phyloP scores from a whole-genome alignment of 2,797 vertebrate species.

The Rachycentron canadum region DNA sequence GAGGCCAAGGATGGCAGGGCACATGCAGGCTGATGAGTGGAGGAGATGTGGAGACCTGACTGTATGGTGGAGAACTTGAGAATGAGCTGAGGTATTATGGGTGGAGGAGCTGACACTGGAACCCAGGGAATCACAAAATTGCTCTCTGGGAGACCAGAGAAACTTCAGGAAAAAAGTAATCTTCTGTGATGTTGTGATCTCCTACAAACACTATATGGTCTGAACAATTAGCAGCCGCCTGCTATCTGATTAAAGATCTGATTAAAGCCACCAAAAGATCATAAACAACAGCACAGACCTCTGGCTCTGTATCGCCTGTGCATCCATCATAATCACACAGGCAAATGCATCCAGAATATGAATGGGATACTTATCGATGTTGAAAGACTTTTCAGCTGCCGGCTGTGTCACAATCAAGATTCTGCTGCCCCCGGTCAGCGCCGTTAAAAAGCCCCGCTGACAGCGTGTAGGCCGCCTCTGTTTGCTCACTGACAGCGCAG shows the following conservation, averaged over 20 bases:
- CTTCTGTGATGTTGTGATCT: neutral
- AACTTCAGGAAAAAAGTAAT: too few relatives aligned
- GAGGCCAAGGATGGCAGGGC: too few relatives aligned
- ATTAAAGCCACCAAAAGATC: constrained; percentile 24
- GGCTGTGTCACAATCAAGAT: constrained; percentile 19
- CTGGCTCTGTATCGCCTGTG: constrained; percentile 34
- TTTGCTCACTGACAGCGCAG: constrained; percentile 40
- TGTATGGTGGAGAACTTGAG: too few relatives aligned
- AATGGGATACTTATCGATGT: constrained; percentile 69
- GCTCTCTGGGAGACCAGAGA: too few relatives aligned
- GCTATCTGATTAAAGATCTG: constrained; percentile 56
- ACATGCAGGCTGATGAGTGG: too few relatives aligned
- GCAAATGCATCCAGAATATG: constrained; percentile 57
- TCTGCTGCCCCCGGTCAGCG: constrained; percentile 4
- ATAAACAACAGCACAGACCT: constrained; percentile 60
- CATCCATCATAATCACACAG: constrained; percentile 67
- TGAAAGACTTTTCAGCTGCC: constrained; percentile 38
- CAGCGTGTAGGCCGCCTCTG: constrained; percentile 32
- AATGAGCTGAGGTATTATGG: too few relatives aligned
- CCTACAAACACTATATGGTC: constrained; percentile 21
- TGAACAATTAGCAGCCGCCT: constrained; percentile 57
- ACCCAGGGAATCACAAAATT: too few relatives aligned
- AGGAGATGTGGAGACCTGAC: too few relatives aligned
- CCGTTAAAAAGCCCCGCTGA: constrained; percentile 18
- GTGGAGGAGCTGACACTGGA: too few relatives aligned